These are phyloP conservation scores for Nebria ingens DNA, from an alignment of 1,140 invertebrate genomes.

Conservation along the genomic window DNA sequence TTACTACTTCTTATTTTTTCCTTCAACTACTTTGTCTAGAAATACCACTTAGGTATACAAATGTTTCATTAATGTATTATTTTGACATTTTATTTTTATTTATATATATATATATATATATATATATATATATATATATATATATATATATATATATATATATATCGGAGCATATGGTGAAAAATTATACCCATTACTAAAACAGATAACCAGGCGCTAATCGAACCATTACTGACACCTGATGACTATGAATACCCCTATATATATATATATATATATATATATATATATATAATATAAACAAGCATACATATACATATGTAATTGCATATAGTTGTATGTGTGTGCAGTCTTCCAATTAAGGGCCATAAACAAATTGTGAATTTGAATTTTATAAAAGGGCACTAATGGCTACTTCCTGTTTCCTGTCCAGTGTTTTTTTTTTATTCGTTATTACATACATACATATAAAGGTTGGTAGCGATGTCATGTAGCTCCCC, in stretches of 20 bases:
- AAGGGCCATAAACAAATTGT: conserved; percentile 6
- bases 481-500: neutral
- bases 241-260: neutral
- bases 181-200: too few relatives aligned
- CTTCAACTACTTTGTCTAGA: too few relatives aligned
- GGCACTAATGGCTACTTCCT: conserved; percentile 2
- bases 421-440: conserved; percentile 1
- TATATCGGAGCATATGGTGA: too few relatives aligned
- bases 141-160: conserved; percentile 1
- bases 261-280: neutral
- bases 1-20: too few relatives aligned
- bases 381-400: conserved; percentile 7
- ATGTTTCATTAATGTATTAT: too few relatives aligned
- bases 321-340: neutral
- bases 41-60: too few relatives aligned
- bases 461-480: neutral
- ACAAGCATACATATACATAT: neutral
- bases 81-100: too few relatives aligned
- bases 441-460: too few relatives aligned
- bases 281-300: neutral
- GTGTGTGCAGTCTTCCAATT: too few relatives aligned
- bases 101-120: conserved; percentile 1
- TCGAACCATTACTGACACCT: neutral
- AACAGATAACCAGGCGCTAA: neutral
- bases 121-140: conserved; percentile 1